These are phyloP conservation scores for Agrilus mali DNA, from an alignment of 2,888 invertebrate genomes.

Conservation along the genomic window DNA sequence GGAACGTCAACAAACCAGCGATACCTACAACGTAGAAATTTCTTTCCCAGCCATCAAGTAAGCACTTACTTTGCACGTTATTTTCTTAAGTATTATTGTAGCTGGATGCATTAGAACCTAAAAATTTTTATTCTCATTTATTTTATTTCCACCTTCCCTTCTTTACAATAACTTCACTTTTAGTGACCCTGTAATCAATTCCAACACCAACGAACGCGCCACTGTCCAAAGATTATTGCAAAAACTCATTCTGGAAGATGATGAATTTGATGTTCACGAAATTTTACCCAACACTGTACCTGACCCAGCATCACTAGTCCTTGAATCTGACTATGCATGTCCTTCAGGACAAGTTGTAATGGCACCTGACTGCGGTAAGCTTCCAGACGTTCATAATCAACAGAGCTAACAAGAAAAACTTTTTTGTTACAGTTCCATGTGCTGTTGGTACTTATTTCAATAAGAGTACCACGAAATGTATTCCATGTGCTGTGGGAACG, in stretches of 20 bases:
- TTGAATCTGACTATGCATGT: constrained; percentile 89
- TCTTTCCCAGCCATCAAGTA: constrained; percentile 88
- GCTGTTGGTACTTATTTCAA: constrained; percentile 83
- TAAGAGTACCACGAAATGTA: constrained; percentile 61
- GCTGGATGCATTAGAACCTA: constrained; percentile 4
- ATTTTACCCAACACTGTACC: constrained; percentile 90
- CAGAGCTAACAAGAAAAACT: too few relatives aligned
- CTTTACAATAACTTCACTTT: constrained; percentile 3
- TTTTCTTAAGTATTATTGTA: constrained; percentile 3
- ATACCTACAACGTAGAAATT: constrained; percentile 84
- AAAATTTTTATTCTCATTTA: constrained; percentile 2
- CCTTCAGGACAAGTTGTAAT: constrained; percentile 88
- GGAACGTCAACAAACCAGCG: constrained; percentile 76
- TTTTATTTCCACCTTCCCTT: constrained; percentile 4
- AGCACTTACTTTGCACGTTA: constrained; percentile 30
- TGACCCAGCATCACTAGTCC: constrained; percentile 74
- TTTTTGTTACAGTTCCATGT: constrained; percentile 58
- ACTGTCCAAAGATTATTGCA: constrained; percentile 74
- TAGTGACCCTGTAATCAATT: constrained; percentile 82
- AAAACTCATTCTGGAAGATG: constrained; percentile 82
- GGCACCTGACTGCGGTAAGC: constrained; percentile 81
- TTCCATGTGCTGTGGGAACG: constrained; percentile 74
- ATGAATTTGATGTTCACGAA: constrained; percentile 86
- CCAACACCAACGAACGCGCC: constrained; percentile 76
- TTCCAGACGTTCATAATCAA: not conserved